Base-by-base conservation (phyloP, 2,888 invertebrate genomes). In the Neria commutata region DNA sequence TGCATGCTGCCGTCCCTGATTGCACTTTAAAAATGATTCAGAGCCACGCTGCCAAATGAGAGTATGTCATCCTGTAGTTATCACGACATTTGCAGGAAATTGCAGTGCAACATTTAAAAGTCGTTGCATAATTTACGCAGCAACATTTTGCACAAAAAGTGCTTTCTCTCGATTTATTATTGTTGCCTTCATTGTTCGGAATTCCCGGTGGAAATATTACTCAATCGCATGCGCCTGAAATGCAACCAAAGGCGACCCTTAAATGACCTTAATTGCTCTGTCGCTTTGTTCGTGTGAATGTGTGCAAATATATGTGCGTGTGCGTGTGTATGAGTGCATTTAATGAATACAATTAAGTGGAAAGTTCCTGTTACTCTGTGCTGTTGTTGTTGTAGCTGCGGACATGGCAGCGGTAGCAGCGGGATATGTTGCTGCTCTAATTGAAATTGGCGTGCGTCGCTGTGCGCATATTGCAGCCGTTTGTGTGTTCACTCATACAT, bases 301-400 rank as follows among this genome's bases (percentile, higher is more conserved):
- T 67, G 69, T 74, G 72, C 71, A 71, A 71, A 59, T 68, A 62
- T 53, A 29, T 16, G 56, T 60, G 63, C 60, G 58, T 58, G 63
- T 67, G 58, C 51, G 58, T 53, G 56, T 46, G 54, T 58, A 61
- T 62, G 65, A 62, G 67, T 67, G 71, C 69, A 69, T 73, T 73
- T 71, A 74, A 75, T 74, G 75, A 74, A 74, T 74, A 74, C 74
- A 74, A 75, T 74, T 75, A 74, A 74, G 73, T 73, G 75, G 71
- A 62, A 65, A 51, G 21, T 48, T 47, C 64, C 66, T 70, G 60
- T 60, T 64, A 42, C 47, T 58, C 42, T 23, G 14, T 42, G 56
- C 45, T 61, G 63, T 58, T 60, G 54, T 60, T 65, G 62, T 56
- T 65, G 61, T 65, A 62, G 66, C 53, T 65, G 61, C 48, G 63